Conservation (phyloP, 2,888 invertebrate species). For the Tiliacea aurago region DNA sequence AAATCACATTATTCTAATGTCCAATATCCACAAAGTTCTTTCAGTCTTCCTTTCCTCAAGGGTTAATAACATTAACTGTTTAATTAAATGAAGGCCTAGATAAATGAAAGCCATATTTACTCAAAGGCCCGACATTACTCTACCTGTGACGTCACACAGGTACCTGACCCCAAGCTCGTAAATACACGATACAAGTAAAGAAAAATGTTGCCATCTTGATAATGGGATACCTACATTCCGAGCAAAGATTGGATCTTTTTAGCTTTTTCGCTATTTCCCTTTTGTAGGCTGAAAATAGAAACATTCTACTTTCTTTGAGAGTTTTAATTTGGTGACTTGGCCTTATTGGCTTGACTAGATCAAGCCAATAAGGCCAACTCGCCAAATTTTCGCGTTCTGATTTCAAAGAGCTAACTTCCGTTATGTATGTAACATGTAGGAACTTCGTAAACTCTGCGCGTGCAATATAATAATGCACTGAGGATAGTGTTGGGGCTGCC, state of each 20-base stretch:
- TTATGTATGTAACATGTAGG: no score
- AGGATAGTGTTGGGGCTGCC: no score
- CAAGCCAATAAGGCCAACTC: no score
- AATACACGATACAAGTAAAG: slow-evolving; percentile 45
- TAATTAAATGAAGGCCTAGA: slow-evolving; percentile 57
- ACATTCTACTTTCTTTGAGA: neutral
- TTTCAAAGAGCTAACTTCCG: no score
- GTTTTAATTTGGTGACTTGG: neutral
- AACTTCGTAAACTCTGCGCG: no score
- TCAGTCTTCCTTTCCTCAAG: neutral
- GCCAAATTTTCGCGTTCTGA: no score
- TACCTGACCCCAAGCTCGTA: slow-evolving; percentile 43
- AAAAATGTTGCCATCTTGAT: slow-evolving; percentile 42
- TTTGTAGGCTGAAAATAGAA: slow-evolving; percentile 6
- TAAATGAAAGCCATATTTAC: slow-evolving; percentile 57
- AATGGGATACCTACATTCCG: slow-evolving; percentile 24
- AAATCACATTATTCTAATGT: slow-evolving; percentile 8
- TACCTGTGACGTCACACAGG: slow-evolving; percentile 24
- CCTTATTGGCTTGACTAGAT: slow-evolving; percentile 2
- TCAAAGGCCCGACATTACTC: slow-evolving; percentile 41
- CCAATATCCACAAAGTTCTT: slow-evolving; percentile 2
- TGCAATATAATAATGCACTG: no score
- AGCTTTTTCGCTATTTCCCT: slow-evolving; percentile 13
- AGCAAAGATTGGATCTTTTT: slow-evolving; percentile 28
- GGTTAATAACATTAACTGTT: slow-evolving; percentile 44